Base-by-base conservation (phyloP, 2,797 vertebrate genomes). In the Siniperca undulata region DNA sequence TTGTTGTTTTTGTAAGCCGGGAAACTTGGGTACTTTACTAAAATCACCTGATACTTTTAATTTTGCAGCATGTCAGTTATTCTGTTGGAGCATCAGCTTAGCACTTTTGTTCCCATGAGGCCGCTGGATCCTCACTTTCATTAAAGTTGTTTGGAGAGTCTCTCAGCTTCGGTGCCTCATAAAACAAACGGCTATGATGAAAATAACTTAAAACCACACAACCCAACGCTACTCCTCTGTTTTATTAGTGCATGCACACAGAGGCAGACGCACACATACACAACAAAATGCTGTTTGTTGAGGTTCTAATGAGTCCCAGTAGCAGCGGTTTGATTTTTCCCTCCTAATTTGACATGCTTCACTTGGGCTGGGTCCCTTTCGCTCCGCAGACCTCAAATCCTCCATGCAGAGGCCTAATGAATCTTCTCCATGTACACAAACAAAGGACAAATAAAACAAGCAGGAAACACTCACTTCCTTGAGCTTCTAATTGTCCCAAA, bases 151-250 rank as follows among this genome's bases (percentile, higher is more conserved):
- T 93, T 92, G 91, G 86, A 84, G 89, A 92, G 88, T 83, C 85
- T 91, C 89, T 90, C 78, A 22, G 89, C 87, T 90, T 87, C 67
- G 70, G 82, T 89, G 89, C 81, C 86, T 92, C 85, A 96, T 97
- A 96, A 96, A 96, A 93, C 90, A 93, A 95, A 95, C 95, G 88
- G 73, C 81, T 94, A 95, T 95, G 96, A 95, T 97, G 91, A 95
- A 94, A 94, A 97, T 96, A 96, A 95, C 94, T 94, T 83, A 93
- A 93, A 95, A 87, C 94, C 88, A 94, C 94, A 93, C 86, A 85
- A 70, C 64, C 81, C 82, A n/a, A 20, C 36, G 17, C 81, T 69
- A 11, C 84, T 78, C 80, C 56, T 74, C 86, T 88, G 71, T 88
- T 90, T 90, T 89, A 89, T 91, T 90, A 89, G 88, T 74, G 60